Percentiles rank a stretch among this genome's conserved stretches.
phyloP scores from a whole-genome alignment of 2,888 invertebrate genomes.

The Mythimna ferrago region DNA sequence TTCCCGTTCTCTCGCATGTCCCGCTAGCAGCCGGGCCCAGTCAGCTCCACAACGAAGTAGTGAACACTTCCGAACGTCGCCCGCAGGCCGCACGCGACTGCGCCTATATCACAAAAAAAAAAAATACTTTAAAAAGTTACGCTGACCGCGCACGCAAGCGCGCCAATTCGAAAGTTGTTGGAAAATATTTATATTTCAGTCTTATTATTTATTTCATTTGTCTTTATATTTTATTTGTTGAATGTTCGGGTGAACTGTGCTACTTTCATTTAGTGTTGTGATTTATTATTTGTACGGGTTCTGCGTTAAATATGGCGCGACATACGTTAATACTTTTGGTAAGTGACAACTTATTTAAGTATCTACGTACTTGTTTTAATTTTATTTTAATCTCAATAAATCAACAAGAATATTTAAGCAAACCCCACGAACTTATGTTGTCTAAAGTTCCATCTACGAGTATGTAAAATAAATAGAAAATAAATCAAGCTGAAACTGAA shows the following conservation, averaged over 20 bases:
- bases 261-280: conserved; percentile 68
- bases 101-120: conserved; percentile 58
- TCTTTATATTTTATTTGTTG: conserved; percentile 31
- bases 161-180: conserved; percentile 53
- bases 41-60: conserved; percentile 46
- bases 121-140: conserved; percentile 44
- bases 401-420: background rate
- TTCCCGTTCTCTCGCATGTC: conserved; percentile 76
- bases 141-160: conserved; percentile 54
- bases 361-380: background rate
- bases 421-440: too few relatives aligned
- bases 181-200: conserved; percentile 39
- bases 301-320: conserved; percentile 68
- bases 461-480: too few relatives aligned
- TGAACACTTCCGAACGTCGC: conserved; percentile 63
- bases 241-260: conserved; percentile 71
- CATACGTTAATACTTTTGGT: conserved; percentile 72
- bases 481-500: background rate
- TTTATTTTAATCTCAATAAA: background rate
- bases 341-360: conserved; percentile 55
- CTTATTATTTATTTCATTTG: background rate
- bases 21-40: conserved; percentile 67
- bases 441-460: background rate
- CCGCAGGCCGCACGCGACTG: conserved; percentile 66
- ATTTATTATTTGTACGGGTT: conserved; percentile 55